Evolutionary conservation across 2,797 vertebrate species (phyloP).

Genomic region (Dallia pectoralis): DNA sequence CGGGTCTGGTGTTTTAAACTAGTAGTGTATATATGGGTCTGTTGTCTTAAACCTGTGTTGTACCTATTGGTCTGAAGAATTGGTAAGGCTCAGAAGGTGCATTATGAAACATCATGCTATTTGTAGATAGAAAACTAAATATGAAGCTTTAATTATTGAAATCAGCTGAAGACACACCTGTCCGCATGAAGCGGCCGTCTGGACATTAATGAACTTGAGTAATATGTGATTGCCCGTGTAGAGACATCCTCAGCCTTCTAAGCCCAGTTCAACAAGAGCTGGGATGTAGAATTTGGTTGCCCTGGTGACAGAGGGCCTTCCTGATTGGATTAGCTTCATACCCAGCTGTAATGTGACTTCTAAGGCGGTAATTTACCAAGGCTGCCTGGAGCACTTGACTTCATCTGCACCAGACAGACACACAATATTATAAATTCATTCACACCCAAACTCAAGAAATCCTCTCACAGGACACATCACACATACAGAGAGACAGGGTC

Average conservation of each 20-base stretch:
- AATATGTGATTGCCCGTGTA: slow-evolving; percentile 2
- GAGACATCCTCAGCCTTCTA: slow-evolving; percentile 19
- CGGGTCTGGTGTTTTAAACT: not conserved
- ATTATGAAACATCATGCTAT: not conserved
- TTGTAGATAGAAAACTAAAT: not conserved
- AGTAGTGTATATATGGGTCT: not conserved
- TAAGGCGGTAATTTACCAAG: slow-evolving; percentile 52
- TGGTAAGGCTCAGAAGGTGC: not conserved
- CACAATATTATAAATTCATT: slow-evolving; percentile 23
- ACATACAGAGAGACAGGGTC: not conserved
- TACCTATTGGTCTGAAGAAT: not conserved
- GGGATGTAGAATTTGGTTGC: slow-evolving; percentile 41
- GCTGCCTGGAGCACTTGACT: slow-evolving; percentile 40
- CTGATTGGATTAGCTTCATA: slow-evolving; percentile 38
- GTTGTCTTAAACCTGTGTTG: too few relatives aligned
- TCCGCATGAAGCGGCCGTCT: not conserved
- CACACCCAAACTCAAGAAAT: slow-evolving; percentile 10
- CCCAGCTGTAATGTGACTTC: slow-evolving; percentile 44
- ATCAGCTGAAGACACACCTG: slow-evolving; percentile 1
- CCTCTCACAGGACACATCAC: not conserved
- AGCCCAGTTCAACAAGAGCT: slow-evolving; percentile 21
- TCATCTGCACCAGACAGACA: slow-evolving; percentile 47
- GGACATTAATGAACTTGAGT: slow-evolving; percentile 1
- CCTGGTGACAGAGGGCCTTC: slow-evolving; percentile 31
- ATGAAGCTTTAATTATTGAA: not conserved